A percentile compares a stretch with the other conserved stretches of the same genome.
These are phyloP conservation scores for Corythornis leucogaster DNA, from an alignment of 2,797 vertebrate species.

Conservation along the genomic window DNA sequence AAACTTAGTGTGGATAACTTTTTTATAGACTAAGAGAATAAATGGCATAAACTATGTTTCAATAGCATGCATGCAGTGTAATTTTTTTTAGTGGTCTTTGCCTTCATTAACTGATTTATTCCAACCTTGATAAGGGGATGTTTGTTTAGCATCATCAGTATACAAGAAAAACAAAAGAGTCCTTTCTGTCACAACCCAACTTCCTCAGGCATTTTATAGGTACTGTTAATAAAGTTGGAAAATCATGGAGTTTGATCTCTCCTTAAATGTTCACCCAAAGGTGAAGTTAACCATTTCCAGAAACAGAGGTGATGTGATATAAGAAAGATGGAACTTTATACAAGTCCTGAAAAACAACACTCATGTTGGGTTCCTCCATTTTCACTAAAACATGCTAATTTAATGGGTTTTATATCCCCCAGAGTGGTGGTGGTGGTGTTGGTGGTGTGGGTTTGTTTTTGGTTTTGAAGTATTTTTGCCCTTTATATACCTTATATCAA, in stretches of 20 bases:
- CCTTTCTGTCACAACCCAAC: neutral
- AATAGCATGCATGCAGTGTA: neutral
- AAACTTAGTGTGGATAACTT: neutral
- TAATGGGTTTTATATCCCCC: neutral
- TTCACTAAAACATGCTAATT: neutral
- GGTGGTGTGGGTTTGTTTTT: too few species aligned
- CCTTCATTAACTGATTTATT: neutral
- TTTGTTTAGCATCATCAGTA: neutral
- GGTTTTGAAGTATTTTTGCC: neutral
- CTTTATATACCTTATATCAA: neutral
- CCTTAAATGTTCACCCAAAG: neutral
- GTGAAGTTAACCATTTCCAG: neutral
- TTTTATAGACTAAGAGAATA: neutral
- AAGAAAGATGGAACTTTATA: neutral
- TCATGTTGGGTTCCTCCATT: neutral
- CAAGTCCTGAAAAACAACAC: neutral
- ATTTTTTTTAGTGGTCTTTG: neutral
- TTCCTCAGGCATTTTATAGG: neutral
- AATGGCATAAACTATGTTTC: neutral
- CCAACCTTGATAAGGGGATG: neutral
- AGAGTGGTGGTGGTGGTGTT: fast-evolving
- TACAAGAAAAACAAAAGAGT: neutral
- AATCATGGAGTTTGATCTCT: neutral
- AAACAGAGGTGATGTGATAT: neutral
- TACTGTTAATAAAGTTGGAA: constrained; percentile 21